A percentile compares a stretch with the other conserved stretches of the same genome.
Conservation (phyloP, 2,797 vertebrate genomes). For the Lutjanus campechanus region DNA sequence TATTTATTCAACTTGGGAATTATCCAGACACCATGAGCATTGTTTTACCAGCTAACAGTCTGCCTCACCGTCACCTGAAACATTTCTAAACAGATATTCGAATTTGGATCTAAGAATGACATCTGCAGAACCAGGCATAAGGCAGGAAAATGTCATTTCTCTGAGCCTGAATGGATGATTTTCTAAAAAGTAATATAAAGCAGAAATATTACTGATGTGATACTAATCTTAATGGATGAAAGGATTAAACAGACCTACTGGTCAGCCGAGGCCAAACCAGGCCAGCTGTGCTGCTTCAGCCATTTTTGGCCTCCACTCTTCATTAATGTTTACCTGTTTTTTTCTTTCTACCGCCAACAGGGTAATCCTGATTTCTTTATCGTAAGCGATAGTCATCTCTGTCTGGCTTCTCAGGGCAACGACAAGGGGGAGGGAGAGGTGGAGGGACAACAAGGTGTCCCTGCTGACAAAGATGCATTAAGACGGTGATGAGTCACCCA, state of each 20-base stretch:
- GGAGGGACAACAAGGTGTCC: constrained; percentile 66
- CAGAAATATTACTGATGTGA: constrained; percentile 32
- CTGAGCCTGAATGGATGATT: constrained; percentile 28
- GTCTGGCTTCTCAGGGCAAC: constrained; percentile 35
- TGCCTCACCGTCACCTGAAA: background rate
- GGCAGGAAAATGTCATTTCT: constrained; percentile 24
- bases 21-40: background rate
- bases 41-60: background rate
- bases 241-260: constrained; percentile 38
- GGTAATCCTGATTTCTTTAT: constrained; percentile 54
- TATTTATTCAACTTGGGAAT: constrained; percentile 9
- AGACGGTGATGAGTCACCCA: constrained; percentile 76
- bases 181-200: constrained; percentile 19
- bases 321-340: constrained; percentile 6
- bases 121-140: constrained; percentile 11
- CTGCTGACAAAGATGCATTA: constrained; percentile 71
- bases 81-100: background rate
- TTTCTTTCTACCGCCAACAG: constrained; percentile 6
- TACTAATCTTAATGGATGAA: constrained; percentile 47
- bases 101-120: constrained; percentile 12
- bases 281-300: constrained; percentile 21
- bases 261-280: constrained; percentile 49
- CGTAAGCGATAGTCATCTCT: constrained; percentile 42
- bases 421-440: background rate
- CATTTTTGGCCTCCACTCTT: background rate